These are phyloP conservation scores for Drosophila affinis DNA, from an alignment of 2,888 invertebrate genomes.

Conservation along the genomic window DNA sequence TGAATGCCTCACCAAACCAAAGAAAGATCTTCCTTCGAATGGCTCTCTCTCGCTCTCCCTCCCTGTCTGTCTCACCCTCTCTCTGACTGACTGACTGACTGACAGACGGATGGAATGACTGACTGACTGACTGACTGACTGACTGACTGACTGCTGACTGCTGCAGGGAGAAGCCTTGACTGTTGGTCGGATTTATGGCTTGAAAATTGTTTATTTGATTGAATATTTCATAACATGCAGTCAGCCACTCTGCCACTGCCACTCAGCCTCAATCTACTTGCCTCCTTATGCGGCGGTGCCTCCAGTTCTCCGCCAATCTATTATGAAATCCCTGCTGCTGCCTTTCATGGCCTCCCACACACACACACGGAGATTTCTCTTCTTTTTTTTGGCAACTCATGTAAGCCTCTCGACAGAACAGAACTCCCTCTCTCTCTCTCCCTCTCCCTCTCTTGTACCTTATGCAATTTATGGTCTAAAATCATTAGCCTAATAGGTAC, in stretches of 20 bases:
- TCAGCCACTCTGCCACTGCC: constrained; percentile 16
- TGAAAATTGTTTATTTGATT: constrained; percentile 54
- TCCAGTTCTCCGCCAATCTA: constrained; percentile 8
- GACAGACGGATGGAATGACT: constrained; percentile 2
- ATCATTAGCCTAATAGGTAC: background rate
- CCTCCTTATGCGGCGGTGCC: constrained; percentile 15
- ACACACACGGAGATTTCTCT: constrained; percentile 5
- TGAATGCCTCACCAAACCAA: constrained; percentile 27
- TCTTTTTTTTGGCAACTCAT: constrained; percentile 34
- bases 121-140: background rate
- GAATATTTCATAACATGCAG: constrained; percentile 54
- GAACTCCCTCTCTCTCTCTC: background rate
- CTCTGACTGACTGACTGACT: constrained; percentile 8
- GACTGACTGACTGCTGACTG: background rate
- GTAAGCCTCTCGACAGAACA: constrained; percentile 18
- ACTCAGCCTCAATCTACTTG: background rate
- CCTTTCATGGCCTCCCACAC: constrained; percentile 21
- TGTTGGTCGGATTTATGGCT: constrained; percentile 43
- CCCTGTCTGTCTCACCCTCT: no score
- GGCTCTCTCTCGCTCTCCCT: constrained; percentile 2
- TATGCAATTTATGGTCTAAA: constrained; percentile 35
- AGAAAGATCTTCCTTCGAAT: background rate
- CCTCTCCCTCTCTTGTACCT: constrained; percentile 1
- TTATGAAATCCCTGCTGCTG: constrained; percentile 27
- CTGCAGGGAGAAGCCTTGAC: constrained; percentile 3